Evolutionary conservation across 2,113 vertebrate species (phyloP), one percentile per base, ranked within the genome.

Genomic region (Rallus limicola): DNA sequence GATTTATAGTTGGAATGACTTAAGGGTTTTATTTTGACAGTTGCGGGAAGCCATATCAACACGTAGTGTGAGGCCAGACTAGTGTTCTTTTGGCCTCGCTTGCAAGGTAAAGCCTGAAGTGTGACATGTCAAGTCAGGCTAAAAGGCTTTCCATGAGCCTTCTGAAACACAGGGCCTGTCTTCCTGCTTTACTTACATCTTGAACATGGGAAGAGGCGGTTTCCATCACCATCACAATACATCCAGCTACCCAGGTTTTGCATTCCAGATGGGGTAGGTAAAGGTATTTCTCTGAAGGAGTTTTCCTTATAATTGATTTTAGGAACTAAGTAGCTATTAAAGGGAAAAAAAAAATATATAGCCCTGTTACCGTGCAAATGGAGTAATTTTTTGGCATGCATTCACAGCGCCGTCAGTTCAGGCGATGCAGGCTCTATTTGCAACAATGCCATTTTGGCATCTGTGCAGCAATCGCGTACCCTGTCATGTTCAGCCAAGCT

Each of bases 61-160:
- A 20, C 16, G 36, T 55, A 83, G 24, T n/a, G 16, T 0, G 8
- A 76, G 26, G 60, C 40, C 59, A 74, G 53, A 88, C 6, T 14
- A 13, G 5, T 34, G 16, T 28, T 80, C 7, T 36, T 64, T 81
- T 56, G 52, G 84, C 19, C 10, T 72, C 34, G 9, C 31, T 77
- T 60, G 62, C 48, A 52, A 78, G 36, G 59, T 48, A 58, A 81
- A 88, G 38, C 29, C 53, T 6, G 31, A 83, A 59, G 14, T 7
- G 7, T 14, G 69, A 21, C 0, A 0, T 33, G 38, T 55, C 1
- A 1, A 3, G 34, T 46, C 65, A 71, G 65, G 34, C 60, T 75
- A 8, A 83, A 86, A 84, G 50, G 24, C n/a, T 81, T 36, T 82
- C 52, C 11, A 0, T 1, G 15, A 58, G 20, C 19, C 12, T 72